Conservation (phyloP, 2,797 vertebrate genomes). For the Scomberomorus guttatus region DNA sequence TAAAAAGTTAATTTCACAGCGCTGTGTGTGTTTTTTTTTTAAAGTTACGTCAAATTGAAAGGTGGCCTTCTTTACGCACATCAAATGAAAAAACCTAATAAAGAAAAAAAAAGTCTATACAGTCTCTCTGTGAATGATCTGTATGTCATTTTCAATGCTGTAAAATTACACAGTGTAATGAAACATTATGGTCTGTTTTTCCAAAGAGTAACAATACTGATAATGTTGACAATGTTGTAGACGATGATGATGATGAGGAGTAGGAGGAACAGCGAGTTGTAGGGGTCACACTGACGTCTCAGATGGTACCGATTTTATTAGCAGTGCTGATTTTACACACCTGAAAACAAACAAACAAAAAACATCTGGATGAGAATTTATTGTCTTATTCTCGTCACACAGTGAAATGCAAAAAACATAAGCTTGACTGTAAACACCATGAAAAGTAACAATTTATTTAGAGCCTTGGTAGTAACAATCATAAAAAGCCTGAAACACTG, state of each 20-base stretch:
- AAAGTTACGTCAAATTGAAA: not conserved
- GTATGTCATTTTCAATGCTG: too few species aligned
- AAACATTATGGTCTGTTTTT: not conserved
- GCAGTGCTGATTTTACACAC: conserved; percentile 56
- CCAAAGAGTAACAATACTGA: not conserved
- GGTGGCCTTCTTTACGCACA: not conserved
- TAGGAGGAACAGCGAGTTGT: not conserved
- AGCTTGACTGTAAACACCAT: not conserved
- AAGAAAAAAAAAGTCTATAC: not conserved
- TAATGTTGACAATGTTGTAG: not conserved
- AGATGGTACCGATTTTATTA: conserved; percentile 62
- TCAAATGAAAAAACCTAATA: not conserved
- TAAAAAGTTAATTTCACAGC: not conserved
- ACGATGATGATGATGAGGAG: not conserved
- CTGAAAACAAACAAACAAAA: conserved; percentile 54
- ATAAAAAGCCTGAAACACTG: not conserved
- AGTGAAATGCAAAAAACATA: not conserved
- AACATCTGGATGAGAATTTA: not conserved
- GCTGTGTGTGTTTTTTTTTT: not conserved
- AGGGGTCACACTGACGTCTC: conserved; percentile 67
- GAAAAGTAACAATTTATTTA: too few species aligned
- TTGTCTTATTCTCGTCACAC: not conserved
- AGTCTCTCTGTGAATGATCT: too few species aligned
- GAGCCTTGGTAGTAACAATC: too few species aligned
- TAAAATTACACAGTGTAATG: not conserved